Base-by-base conservation (phyloP, 1,140 invertebrate species). In the Oscheius sp. region DNA sequence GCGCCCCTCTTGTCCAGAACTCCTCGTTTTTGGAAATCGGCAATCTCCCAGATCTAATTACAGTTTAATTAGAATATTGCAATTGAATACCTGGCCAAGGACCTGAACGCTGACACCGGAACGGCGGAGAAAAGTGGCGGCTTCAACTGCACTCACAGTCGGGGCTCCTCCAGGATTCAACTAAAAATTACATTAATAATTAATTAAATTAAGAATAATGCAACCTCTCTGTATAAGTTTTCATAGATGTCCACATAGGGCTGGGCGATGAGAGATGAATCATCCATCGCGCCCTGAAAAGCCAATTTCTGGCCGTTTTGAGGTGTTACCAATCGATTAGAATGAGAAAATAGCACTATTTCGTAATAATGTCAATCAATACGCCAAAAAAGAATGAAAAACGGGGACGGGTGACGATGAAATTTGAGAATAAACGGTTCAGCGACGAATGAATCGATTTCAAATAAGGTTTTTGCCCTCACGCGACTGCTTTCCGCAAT, bases 21-120 rank as follows among this genome's bases (percentile, higher is more conserved):
- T 26, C 72, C 72, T 7, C 49, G 26, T 38, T 68, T 74, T 28
- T 66, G 34, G 20, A 36, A 32, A 26, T 74, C 72, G 26, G 49
- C 59, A 7, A 67, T n/a, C 28, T 74, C 72, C 72, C 72, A 74
- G 26, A 74, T 68, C 55, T 68, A n/a, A 67, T 42, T 42, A 42
- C 38, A n/a, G 38, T n/a, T 42, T 10, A 42, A 42, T 10, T n/a
- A 42, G 38, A 42, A 10, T 10, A 42, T 10, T 32, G n/a, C n/a
- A n/a, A n/a, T n/a, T 63, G n/a, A n/a, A n/a, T n/a, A 63, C 61
- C 31, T 71, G 69, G 3, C 69, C 69, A 4, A 71, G 42, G 7
- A 38, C 13, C 3, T 59, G 69, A 31, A 71, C 58, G 2, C 38
- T 18, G 15, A 71, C 36, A 18, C 35, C 52, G 7, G 59, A 64